Evolutionary conservation across 2,797 vertebrate genomes (phyloP).

Genomic region (Crocodylus rhombifer): DNA sequence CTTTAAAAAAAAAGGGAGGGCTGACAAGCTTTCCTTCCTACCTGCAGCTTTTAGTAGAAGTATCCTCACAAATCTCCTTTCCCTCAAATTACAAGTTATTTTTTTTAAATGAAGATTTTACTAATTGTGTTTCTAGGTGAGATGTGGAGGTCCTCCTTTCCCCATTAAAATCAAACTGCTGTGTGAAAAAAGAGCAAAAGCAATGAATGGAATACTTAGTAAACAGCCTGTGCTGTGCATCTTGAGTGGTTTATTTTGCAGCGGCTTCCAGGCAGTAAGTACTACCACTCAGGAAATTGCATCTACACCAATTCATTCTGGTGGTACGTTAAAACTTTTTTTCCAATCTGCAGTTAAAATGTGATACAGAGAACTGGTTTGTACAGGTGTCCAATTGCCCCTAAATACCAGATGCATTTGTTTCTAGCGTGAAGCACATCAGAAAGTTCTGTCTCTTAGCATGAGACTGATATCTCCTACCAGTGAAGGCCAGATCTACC

Average conservation of each 20-base stretch:
- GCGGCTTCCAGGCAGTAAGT: conserved; percentile 72
- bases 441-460: not conserved
- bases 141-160: conserved; percentile 75
- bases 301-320: not conserved
- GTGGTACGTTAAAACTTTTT: not conserved
- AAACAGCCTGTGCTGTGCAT: conserved; percentile 81
- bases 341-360: not conserved
- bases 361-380: not conserved
- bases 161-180: conserved; percentile 76
- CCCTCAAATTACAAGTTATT: not conserved
- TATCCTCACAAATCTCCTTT: not conserved
- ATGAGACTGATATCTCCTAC: not conserved
- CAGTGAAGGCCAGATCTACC: not conserved
- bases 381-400: not conserved
- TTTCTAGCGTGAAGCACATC: not conserved
- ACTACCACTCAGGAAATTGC: not conserved
- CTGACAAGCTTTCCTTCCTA: not conserved
- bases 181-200: conserved; percentile 69
- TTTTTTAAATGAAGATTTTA: not conserved
- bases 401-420: not conserved
- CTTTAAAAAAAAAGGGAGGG: not conserved
- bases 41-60: not conserved
- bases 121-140: conserved; percentile 61
- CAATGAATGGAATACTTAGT: conserved; percentile 77
- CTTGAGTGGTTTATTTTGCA: conserved; percentile 78